Evolutionary conservation across 2,797 vertebrate species (phyloP).

Genomic region (Gadopsis marmoratus): DNA sequence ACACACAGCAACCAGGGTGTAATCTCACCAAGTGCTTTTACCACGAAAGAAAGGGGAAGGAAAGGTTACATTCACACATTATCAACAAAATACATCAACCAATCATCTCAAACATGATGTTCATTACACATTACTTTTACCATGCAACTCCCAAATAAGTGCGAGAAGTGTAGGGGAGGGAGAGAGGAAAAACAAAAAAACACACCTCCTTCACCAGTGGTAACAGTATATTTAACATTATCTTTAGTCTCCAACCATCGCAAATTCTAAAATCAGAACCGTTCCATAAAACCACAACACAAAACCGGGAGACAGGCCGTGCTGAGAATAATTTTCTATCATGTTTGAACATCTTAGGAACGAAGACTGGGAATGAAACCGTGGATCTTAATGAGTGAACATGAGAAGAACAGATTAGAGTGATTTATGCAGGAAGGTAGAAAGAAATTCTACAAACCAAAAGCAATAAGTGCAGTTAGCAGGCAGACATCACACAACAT

Average conservation of each 20-base stretch:
- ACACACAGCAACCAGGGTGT: conserved; percentile 56
- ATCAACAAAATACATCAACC: conserved; percentile 41
- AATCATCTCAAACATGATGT: conserved; percentile 34
- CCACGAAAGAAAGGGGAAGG: conserved; percentile 26
- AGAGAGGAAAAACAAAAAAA: conserved; percentile 3
- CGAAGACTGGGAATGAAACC: background rate
- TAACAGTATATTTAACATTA: conserved; percentile 31
- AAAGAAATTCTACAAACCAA: background rate
- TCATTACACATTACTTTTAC: conserved; percentile 36
- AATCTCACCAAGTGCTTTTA: conserved; percentile 42
- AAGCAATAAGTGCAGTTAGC: conserved; percentile 3
- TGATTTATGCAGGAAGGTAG: background rate
- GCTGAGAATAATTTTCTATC: background rate
- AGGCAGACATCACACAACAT: conserved; percentile 4
- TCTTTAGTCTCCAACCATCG: conserved; percentile 4
- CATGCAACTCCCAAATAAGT: conserved; percentile 39
- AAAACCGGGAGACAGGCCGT: background rate
- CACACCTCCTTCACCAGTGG: conserved; percentile 18
- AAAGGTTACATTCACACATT: conserved; percentile 44
- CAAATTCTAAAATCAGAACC: conserved; percentile 6
- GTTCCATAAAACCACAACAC: conserved; percentile 5
- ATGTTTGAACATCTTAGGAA: background rate
- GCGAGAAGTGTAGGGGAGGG: conserved; percentile 11
- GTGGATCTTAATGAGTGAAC: background rate
- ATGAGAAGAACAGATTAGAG: background rate